Evolutionary conservation across 2,888 invertebrate species (phyloP), one percentile per base, ranked within the genome.

Genomic region (Agrochola lychnidis): DNA sequence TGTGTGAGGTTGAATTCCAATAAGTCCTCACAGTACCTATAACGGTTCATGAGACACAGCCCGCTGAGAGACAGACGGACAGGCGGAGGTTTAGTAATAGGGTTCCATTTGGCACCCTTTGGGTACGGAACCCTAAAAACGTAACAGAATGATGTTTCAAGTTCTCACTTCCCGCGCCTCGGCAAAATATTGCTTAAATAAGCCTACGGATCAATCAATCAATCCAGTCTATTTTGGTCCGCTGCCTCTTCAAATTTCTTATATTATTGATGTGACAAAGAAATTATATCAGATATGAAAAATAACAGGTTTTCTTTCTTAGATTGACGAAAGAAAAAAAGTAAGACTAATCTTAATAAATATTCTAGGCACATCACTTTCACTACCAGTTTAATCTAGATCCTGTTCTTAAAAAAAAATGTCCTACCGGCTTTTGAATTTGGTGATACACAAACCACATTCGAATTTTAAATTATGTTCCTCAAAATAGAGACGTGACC

Each of bases 401-500:
- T 19, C 68, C 42, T 12, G 79, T 74, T 71, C 19, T 72, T 80
- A 76, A 62, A 70, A 63, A 10, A 48, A 64, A 73, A 67, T 77
- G 40, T 73, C 67, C 70, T 69, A 40, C 63, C 10, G 30, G 40
- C 72, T 73, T 14, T 73, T 56, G 19, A 19, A 42, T 30, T 64
- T 69, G 25, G 66, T 78, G 76, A 77, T 79, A 79, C 61, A 76
- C 61, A 70, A 84, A 56, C 80, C 63, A 79, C 78, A 82, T 84
- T 88, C 78, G 86, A 85, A 86, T 84, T 90, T 88, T 77, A 87
- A 89, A 84, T 86, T 12, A 76, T 73, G 70, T 83, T 70, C 73
- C 78, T 82, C 70, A 85, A 85, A 86, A 84, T 78, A 74, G 79
- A 78, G 77, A 73, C 68, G 62, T 82, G 86, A 75, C 83, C 61